These are phyloP conservation scores for Todiramphus chloris DNA, from an alignment of 2,113 vertebrate genomes.

Conservation along the genomic window DNA sequence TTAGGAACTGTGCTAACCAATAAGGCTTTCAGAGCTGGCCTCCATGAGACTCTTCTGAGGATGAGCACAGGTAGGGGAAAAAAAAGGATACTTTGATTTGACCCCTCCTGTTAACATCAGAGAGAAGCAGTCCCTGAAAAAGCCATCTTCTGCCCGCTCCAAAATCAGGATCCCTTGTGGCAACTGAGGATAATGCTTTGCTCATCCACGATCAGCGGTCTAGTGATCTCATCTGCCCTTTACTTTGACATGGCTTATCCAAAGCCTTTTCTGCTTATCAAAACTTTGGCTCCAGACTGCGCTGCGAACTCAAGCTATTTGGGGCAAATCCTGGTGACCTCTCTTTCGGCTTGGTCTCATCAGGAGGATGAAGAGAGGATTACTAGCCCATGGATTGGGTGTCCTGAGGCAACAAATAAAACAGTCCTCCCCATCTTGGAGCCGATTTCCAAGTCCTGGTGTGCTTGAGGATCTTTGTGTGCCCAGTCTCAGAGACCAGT, in stretches of 20 bases:
- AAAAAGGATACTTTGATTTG: neutral
- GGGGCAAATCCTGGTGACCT: constrained; percentile 36
- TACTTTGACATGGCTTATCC: constrained; percentile 8
- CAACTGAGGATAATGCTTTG: neutral
- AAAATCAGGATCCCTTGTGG: neutral
- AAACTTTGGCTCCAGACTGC: neutral
- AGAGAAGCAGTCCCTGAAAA: neutral
- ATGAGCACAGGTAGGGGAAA: neutral
- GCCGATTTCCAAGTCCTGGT: neutral
- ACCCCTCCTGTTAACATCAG: neutral
- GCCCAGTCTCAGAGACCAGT: neutral
- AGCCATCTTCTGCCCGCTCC: neutral
- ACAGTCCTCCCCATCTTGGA: neutral
- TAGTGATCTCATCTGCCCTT: constrained; percentile 14
- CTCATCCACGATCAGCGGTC: neutral
- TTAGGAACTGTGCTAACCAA: constrained; percentile 27
- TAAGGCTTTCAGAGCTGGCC: neutral
- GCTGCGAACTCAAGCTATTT: neutral
- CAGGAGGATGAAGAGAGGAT: constrained; percentile 6
- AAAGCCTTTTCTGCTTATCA: constrained; percentile 49
- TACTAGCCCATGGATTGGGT: neutral
- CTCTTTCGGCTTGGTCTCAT: neutral
- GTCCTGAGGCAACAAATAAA: neutral
- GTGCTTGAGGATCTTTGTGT: neutral
- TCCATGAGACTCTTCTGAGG: neutral